phyloP scores from a whole-genome alignment of 37 sponge, comb jelly and placozoan genomes.

The Mnemiopsis leidyi region DNA sequence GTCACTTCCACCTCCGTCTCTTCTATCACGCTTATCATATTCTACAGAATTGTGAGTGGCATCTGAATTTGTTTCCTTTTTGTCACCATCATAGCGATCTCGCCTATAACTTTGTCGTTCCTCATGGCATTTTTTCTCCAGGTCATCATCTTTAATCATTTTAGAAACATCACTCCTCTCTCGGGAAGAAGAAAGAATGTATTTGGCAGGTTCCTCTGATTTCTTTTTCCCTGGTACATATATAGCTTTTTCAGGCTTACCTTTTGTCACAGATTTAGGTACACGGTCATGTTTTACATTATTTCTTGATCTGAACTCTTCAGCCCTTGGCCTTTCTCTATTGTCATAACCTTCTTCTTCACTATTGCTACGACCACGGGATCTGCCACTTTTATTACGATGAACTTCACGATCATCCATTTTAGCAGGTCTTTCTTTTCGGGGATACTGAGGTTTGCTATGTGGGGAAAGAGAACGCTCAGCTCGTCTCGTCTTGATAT shows the following conservation, averaged over 20 bases:
- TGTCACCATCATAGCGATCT: not conserved
- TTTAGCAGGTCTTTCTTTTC: not conserved
- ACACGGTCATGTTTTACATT: constrained; percentile 2
- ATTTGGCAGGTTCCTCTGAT: not conserved
- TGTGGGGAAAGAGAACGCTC: not conserved
- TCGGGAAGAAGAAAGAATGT: not conserved
- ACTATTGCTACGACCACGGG: not conserved
- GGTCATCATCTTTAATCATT: not conserved
- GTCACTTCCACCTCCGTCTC: not conserved
- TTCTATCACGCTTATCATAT: not conserved
- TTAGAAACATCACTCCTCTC: not conserved
- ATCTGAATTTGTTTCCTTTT: not conserved
- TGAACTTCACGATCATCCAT: not conserved
- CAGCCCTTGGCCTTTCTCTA: not conserved
- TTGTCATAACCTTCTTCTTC: not conserved
- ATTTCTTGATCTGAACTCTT: constrained; percentile 21
- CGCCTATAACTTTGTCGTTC: constrained; percentile 35
- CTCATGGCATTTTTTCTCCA: not conserved
- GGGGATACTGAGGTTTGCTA: not conserved
- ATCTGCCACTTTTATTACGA: not conserved
- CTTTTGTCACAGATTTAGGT: not conserved
- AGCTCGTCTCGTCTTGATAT: not conserved
- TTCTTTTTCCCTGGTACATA: constrained; percentile 33
- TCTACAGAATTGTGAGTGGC: not conserved
- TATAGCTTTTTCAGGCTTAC: constrained; percentile 8